Evolutionary conservation across 2,113 vertebrate genomes (phyloP), one percentile per base, ranked within the genome.

Genomic region (Sylvilagus bachmani): DNA sequence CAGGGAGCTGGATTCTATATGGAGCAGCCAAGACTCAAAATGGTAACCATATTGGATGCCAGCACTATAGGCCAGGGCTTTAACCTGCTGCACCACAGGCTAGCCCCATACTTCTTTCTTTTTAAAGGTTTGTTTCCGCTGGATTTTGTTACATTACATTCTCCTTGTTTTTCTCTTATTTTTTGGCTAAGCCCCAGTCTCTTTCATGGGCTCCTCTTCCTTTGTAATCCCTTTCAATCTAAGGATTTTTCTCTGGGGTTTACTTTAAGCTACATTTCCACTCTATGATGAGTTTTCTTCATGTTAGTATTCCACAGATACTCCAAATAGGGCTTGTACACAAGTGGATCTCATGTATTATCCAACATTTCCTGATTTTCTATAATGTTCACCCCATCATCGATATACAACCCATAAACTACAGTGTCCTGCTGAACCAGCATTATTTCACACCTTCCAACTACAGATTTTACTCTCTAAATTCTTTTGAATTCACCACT

Each of bases 91-190:
- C 44, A 44, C 44, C 44, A 44, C 44, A 44, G 44, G 44, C 6
- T 44, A 7, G 44, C 44, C 44, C 44, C 44, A 44, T 44, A 44
- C 10, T 33, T 14, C 44, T 89, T 89, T 44, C 24, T 74, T n/a
- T n/a, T 83, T 55, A 89, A 73, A 88, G 62, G 2, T 10, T 79
- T 93, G 13, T 51, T 90, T 95, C 17, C 12, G 88, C 55, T 38
- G 13, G 14, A 33, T 70, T 71, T 66, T 78, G 29, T 82, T 82
- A 82, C 49, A 58, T 79, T 78, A 51, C 0, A 86, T 3, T 51
- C 29, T 80, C 6, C 6, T 49, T 22, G 12, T 49, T 82, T 77
- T 92, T 16, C 49, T 51, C 49, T 16, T 31, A 27, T 19, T 10
- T 69, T 61, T 55, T n/a, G 27, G 36, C 49, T 70, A 92, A 33